These are phyloP conservation scores for Spatulosminthurus flaviceps DNA, from an alignment of 2,888 invertebrate species.

Conservation along the genomic window DNA sequence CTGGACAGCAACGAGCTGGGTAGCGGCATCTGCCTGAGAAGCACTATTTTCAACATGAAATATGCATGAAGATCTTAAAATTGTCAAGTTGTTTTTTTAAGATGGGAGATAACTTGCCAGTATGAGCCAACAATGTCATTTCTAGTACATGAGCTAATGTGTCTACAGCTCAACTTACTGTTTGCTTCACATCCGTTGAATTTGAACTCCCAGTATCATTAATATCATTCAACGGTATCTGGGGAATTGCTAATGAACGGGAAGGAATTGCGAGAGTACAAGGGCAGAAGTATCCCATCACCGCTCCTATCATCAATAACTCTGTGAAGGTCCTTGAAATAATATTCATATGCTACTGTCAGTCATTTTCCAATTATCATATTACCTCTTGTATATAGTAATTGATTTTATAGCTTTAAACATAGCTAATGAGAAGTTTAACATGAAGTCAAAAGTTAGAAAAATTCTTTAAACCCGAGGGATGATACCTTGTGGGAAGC, in stretches of 20 bases:
- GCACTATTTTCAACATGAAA: constrained; percentile 34
- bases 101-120: not conserved
- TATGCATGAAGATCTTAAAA: too few relatives aligned
- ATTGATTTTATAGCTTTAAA: not conserved
- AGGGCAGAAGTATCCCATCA: not conserved
- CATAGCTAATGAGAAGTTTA: too few relatives aligned
- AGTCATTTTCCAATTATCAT: too few relatives aligned
- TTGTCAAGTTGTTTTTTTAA: not conserved
- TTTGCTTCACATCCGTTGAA: not conserved
- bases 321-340: not conserved
- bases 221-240: constrained; percentile 2
- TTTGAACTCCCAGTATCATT: not conserved
- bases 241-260: not conserved
- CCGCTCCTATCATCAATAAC: not conserved
- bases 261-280: not conserved
- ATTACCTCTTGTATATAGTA: too few relatives aligned
- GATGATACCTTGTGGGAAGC: too few relatives aligned
- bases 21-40: constrained; percentile 26
- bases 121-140: not conserved
- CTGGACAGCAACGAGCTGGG: constrained; percentile 34
- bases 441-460: too few relatives aligned
- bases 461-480: too few relatives aligned
- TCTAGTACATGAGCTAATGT: not conserved
- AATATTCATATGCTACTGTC: not conserved
- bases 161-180: not conserved